Evolutionary conservation across 2,797 vertebrate genomes (phyloP).

Genomic region (Enoplosus armatus): DNA sequence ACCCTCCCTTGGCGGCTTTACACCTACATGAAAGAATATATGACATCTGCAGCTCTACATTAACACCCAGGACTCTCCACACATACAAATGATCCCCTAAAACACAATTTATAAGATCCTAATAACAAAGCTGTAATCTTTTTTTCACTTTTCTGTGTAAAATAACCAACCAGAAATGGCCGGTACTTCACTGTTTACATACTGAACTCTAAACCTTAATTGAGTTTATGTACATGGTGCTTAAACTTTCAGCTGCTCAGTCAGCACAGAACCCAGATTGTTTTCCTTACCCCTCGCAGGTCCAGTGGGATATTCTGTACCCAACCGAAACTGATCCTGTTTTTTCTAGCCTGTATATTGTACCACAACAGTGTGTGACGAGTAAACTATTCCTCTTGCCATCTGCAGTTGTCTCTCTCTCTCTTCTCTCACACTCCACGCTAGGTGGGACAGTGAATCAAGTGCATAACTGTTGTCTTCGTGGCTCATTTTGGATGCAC

Average conservation of each 20-base stretch:
- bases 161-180: neutral
- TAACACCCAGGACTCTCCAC: constrained; percentile 38
- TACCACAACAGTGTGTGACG: constrained; percentile 24
- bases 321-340: constrained; percentile 33
- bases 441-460: constrained; percentile 45
- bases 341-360: constrained; percentile 21
- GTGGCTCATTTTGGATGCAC: constrained; percentile 59
- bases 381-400: constrained; percentile 8
- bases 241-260: constrained; percentile 11
- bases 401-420: constrained; percentile 23
- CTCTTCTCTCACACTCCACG: neutral
- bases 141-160: neutral
- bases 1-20: constrained; percentile 37
- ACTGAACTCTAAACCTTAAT: constrained; percentile 3
- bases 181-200: constrained; percentile 9
- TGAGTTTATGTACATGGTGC: constrained; percentile 2
- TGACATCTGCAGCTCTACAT: constrained; percentile 57
- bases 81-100: constrained; percentile 29
- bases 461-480: constrained; percentile 50
- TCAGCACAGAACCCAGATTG: constrained; percentile 6
- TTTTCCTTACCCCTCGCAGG: constrained; percentile 14
- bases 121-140: constrained; percentile 18
- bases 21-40: constrained; percentile 61
- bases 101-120: neutral
- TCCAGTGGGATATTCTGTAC: constrained; percentile 27